Conservation (phyloP, 2,797 vertebrate species). For the Sphenopsis melanotis region DNA sequence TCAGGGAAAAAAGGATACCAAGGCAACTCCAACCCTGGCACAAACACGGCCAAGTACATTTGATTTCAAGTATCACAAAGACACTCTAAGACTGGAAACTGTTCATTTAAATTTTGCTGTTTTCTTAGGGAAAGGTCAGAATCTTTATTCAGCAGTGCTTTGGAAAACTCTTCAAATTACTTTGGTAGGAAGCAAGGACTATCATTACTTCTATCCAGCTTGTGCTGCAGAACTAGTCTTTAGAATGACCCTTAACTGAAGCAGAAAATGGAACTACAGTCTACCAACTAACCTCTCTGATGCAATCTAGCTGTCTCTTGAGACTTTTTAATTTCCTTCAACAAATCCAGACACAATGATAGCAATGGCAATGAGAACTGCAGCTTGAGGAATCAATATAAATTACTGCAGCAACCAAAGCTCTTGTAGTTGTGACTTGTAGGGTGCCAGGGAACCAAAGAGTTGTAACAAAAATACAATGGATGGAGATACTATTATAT, state of each 20-base stretch:
- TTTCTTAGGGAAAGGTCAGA: not conserved
- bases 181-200: not conserved
- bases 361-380: not conserved
- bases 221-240: not conserved
- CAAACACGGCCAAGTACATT: not conserved
- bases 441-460: not conserved
- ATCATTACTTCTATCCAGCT: not conserved
- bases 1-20: not conserved
- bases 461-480: not conserved
- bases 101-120: not conserved
- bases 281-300: not conserved
- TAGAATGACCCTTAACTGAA: not conserved
- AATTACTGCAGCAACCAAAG: not conserved
- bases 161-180: not conserved
- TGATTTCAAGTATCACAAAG: not conserved
- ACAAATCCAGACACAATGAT: not conserved
- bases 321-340: not conserved
- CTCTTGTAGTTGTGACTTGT: not conserved
- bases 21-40: not conserved
- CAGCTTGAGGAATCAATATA: not conserved
- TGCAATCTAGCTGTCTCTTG: not conserved
- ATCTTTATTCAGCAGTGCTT: not conserved
- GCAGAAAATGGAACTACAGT: not conserved
- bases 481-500: not conserved
- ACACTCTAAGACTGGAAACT: not conserved